A percentile compares a stretch with the other conserved stretches of the same genome.
These are phyloP conservation scores for Stomorhina lunata DNA, from an alignment of 2,888 invertebrate species.

Conservation along the genomic window DNA sequence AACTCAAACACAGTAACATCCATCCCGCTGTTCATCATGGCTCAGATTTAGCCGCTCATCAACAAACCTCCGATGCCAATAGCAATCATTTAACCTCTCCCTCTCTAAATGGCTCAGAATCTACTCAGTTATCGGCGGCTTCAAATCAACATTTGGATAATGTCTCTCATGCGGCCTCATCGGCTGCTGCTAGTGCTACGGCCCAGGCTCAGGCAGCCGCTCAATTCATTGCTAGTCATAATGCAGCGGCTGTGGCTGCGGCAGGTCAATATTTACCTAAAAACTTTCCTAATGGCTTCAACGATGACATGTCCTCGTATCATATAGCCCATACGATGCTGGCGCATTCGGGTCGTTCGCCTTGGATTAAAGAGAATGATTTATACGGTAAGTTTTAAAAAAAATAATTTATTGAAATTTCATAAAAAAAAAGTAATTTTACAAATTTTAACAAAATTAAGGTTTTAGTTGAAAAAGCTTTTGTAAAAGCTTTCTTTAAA, in stretches of 20 bases:
- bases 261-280: constrained; percentile 78
- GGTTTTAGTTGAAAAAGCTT: too few species aligned
- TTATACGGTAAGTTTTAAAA: constrained; percentile 77
- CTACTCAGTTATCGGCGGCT: constrained; percentile 47
- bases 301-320: constrained; percentile 78
- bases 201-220: constrained; percentile 74
- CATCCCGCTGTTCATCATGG: constrained; percentile 26
- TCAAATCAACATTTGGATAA: constrained; percentile 16
- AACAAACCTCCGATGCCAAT: constrained; percentile 62
- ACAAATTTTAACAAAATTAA: too few species aligned
- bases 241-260: constrained; percentile 74
- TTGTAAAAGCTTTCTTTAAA: too few species aligned
- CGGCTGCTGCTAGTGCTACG: constrained; percentile 68
- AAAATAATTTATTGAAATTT: not conserved
- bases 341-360: constrained; percentile 74
- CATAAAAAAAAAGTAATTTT: not conserved
- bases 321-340: constrained; percentile 79
- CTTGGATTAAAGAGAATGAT: constrained; percentile 79
- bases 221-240: constrained; percentile 77
- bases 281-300: constrained; percentile 74
- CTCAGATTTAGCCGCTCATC: constrained; percentile 52
- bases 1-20: constrained; percentile 76
- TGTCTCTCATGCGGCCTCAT: constrained; percentile 51
- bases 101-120: constrained; percentile 39
- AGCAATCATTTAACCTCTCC: constrained; percentile 62